A percentile compares a stretch with the other conserved stretches of the same genome.
Conservation (phyloP, 2,888 invertebrate genomes). For the Tipula lateralis region DNA sequence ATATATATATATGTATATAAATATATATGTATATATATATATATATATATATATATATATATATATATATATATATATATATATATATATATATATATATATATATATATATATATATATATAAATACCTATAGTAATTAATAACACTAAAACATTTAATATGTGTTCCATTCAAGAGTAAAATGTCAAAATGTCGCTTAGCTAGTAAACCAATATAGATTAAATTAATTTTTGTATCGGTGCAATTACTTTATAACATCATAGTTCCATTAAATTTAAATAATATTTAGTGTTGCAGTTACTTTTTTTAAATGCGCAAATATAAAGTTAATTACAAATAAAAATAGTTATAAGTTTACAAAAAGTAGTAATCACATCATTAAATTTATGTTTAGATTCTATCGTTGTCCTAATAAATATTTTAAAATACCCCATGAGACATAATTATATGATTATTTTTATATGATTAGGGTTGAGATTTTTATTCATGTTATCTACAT, state of each 20-base stretch:
- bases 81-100: not conserved
- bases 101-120: not conserved
- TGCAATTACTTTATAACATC: too few relatives aligned
- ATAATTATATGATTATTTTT: not conserved
- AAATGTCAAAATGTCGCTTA: too few relatives aligned
- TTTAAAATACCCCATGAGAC: not conserved
- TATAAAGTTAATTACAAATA: not conserved
- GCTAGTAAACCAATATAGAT: too few relatives aligned
- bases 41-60: not conserved
- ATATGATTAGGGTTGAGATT: constrained; percentile 1
- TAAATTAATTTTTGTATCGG: too few relatives aligned
- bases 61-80: not conserved
- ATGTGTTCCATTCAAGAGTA: too few relatives aligned
- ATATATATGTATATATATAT: not conserved
- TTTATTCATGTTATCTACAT: not conserved
- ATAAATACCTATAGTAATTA: not conserved
- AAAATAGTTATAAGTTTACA: not conserved
- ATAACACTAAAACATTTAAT: too few relatives aligned
- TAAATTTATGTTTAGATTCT: not conserved
- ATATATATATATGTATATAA: not conserved
- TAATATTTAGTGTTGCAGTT: too few relatives aligned
- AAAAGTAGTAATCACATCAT: not conserved
- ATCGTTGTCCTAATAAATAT: not conserved
- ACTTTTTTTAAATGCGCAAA: not conserved
- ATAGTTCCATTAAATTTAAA: too few relatives aligned